Percentiles rank a stretch among this genome's conserved stretches.
These are phyloP conservation scores for Germaria angustata DNA, from an alignment of 2,888 invertebrate genomes.

Conservation along the genomic window DNA sequence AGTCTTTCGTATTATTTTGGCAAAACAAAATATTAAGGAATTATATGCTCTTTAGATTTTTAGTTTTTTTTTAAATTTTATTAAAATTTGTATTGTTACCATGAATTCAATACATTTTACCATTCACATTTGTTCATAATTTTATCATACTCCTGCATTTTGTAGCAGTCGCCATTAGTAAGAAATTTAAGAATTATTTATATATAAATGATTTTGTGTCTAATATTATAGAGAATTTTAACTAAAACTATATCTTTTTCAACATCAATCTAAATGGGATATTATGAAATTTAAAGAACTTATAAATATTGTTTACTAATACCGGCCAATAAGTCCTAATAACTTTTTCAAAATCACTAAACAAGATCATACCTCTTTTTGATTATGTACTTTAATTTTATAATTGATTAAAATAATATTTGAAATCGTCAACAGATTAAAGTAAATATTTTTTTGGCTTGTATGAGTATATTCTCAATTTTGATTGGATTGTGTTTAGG, in stretches of 20 bases:
- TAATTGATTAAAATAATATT: slow-evolving; percentile 4
- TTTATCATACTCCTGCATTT: background rate
- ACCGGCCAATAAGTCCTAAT: background rate
- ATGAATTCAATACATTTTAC: background rate
- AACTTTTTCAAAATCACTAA: background rate
- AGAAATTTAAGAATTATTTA: background rate
- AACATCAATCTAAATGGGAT: background rate
- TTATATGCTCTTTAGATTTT: too few species aligned
- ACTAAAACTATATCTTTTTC: background rate
- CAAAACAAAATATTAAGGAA: too few species aligned
- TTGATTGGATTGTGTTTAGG: background rate
- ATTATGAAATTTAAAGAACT: too few species aligned
- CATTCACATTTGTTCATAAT: background rate
- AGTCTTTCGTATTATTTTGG: slow-evolving; percentile 71
- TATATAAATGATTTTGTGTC: too few species aligned
- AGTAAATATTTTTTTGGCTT: background rate
- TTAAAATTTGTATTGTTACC: background rate
- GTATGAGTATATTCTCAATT: background rate
- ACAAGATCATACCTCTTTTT: background rate
- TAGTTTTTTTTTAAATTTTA: too few species aligned
- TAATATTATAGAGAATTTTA: background rate
- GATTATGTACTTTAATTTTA: background rate
- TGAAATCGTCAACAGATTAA: background rate
- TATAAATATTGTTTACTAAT: background rate
- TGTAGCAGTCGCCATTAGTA: background rate